phyloP scores from a whole-genome alignment of 2,888 invertebrate genomes.

The Ormia ochracea region DNA sequence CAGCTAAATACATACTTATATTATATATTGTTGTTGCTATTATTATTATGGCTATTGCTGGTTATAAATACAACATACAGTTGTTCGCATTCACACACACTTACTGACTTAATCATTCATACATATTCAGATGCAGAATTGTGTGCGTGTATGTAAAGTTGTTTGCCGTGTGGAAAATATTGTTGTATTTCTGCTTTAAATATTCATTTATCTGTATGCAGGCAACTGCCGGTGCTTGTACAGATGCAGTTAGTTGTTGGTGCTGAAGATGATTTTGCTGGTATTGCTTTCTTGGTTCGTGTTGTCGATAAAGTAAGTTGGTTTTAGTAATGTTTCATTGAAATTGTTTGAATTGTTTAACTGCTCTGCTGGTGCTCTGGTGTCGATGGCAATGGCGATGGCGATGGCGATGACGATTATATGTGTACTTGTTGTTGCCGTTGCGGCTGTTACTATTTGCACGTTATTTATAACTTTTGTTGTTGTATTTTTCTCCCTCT shows the following conservation, averaged over 20 bases:
- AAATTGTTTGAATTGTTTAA: slow-evolving; percentile 65
- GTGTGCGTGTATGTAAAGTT: not conserved
- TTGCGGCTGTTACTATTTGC: slow-evolving; percentile 55
- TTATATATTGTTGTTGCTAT: not conserved
- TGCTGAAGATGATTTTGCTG: slow-evolving; percentile 10
- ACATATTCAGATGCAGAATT: not conserved
- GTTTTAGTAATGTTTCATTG: slow-evolving; percentile 64
- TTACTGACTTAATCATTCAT: slow-evolving; percentile 1
- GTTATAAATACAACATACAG: slow-evolving; percentile 16
- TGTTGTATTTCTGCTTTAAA: slow-evolving; percentile 47
- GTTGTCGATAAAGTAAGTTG: slow-evolving; percentile 47
- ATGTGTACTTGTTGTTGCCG: slow-evolving; percentile 17
- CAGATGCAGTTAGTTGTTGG: not conserved
- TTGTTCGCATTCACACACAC: slow-evolving; percentile 39
- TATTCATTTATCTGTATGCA: slow-evolving; percentile 52
- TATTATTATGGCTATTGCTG: slow-evolving; percentile 16
- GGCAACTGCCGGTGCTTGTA: slow-evolving; percentile 21
- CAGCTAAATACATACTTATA: slow-evolving; percentile 29
- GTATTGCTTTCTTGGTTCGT: slow-evolving; percentile 4
- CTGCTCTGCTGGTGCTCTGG: slow-evolving; percentile 41
- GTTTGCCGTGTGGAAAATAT: slow-evolving; percentile 3
- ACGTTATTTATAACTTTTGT: slow-evolving; percentile 49
- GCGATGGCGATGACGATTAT: slow-evolving; percentile 17
- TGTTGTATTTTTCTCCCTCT: not conserved
- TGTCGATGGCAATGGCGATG: slow-evolving; percentile 51